Percentiles rank a stretch among this genome's conserved stretches.
Conservation (phyloP, 2,888 invertebrate species). For the Melitaea athalia region DNA sequence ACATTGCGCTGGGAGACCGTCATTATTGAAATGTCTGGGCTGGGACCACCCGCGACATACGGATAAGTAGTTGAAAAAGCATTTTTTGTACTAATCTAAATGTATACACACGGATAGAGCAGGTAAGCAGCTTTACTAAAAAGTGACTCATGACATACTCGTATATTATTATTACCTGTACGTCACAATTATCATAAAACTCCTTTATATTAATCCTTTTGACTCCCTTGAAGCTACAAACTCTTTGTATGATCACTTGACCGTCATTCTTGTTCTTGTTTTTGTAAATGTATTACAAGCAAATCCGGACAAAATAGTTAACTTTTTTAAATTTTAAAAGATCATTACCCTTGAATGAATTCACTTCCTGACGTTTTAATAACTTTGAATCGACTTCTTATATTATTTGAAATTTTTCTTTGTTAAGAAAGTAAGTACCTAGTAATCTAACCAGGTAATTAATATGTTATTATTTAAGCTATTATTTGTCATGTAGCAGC, state of each 20-base stretch:
- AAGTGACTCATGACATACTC: conserved; percentile 6
- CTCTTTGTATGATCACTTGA: background rate
- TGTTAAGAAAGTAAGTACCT: too few species aligned
- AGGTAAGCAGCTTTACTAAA: conserved; percentile 23
- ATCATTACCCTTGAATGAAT: too few species aligned
- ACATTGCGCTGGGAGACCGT: conserved; percentile 64
- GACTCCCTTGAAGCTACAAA: background rate
- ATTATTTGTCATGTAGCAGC: too few species aligned
- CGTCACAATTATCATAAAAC: background rate
- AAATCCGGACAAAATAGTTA: too few species aligned
- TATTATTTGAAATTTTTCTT: too few species aligned
- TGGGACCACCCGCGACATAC: conserved; percentile 75
- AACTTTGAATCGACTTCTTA: too few species aligned
- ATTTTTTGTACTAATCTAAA: conserved; percentile 43
- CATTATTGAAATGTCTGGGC: conserved; percentile 71
- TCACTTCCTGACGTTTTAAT: too few species aligned
- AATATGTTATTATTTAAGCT: too few species aligned
- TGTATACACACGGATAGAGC: conserved; percentile 34
- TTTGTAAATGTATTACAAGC: background rate
- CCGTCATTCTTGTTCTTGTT: background rate
- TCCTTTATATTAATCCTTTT: background rate
- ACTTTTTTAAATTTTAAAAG: too few species aligned
- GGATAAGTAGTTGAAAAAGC: conserved; percentile 54
- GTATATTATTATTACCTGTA: background rate
- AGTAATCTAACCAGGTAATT: too few species aligned